Percentiles rank a stretch among this genome's conserved stretches.
Evolutionary conservation across 1,140 invertebrate genomes (phyloP).

Genomic region (Pseudomyrmex gracilis): DNA sequence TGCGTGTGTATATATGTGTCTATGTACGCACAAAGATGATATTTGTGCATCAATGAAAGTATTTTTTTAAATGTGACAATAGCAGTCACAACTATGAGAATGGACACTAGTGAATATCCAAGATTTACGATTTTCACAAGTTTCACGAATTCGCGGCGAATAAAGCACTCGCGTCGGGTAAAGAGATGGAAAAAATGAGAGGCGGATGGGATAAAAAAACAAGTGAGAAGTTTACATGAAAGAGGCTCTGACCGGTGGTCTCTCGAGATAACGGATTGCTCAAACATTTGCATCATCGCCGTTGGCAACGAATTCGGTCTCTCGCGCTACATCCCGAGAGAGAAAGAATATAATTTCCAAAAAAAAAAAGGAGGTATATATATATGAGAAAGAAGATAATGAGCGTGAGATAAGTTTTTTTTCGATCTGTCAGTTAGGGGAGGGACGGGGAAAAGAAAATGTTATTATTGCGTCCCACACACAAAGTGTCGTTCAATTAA

Average conservation of each 20-base stretch:
- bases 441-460: not conserved
- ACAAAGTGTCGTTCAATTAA: conserved; percentile 74
- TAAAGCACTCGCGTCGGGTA: not conserved
- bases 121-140: conserved; percentile 59
- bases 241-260: conserved; percentile 35
- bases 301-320: conserved; percentile 20
- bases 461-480: conserved; percentile 31
- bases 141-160: conserved; percentile 45
- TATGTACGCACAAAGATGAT: not conserved
- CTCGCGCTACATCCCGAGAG: conserved; percentile 4
- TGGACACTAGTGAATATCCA: conserved; percentile 54
- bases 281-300: conserved; percentile 47
- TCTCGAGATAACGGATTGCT: conserved; percentile 48
- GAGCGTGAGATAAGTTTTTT: not conserved
- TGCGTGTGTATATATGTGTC: too few relatives aligned
- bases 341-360: conserved; percentile 32
- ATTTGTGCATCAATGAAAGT: conserved; percentile 56
- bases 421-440: conserved; percentile 51
- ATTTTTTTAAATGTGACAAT: conserved; percentile 65
- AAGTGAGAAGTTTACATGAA: not conserved
- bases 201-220: not conserved
- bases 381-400: too few relatives aligned
- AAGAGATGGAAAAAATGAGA: conserved; percentile 38
- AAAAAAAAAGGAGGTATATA: too few relatives aligned
- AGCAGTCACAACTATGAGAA: conserved; percentile 35